Percentiles rank a stretch among this genome's conserved stretches.
Evolutionary conservation across 2,797 vertebrate species (phyloP).

Genomic region (Catharus ustulatus): DNA sequence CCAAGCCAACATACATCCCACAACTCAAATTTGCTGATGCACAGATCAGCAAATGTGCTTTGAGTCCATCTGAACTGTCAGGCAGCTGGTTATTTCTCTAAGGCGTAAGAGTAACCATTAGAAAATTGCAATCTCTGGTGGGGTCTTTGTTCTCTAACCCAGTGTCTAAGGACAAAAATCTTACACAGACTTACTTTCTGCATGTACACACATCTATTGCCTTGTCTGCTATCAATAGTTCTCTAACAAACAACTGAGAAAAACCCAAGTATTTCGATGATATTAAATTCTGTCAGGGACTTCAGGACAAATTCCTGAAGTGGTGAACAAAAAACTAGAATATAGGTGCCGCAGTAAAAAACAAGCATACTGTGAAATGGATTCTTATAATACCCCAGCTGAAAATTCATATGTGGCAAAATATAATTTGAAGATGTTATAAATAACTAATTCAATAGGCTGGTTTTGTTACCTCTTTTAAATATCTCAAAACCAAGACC

Average conservation of each 20-base stretch:
- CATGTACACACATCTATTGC: not conserved
- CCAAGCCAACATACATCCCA: rapidly evolving
- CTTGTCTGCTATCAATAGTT: not conserved
- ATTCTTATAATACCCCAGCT: not conserved
- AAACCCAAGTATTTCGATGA: not conserved
- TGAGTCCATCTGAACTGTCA: not conserved
- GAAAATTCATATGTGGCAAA: not conserved
- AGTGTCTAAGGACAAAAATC: not conserved
- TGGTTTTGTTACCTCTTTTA: not conserved
- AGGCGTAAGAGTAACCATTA: not conserved
- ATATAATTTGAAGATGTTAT: not conserved
- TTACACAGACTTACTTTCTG: not conserved
- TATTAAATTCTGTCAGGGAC: not conserved
- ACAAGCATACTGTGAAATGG: not conserved
- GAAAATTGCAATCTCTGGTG: not conserved
- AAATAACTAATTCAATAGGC: not conserved
- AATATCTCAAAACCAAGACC: not conserved
- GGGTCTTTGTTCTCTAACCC: not conserved
- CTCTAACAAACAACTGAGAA: not conserved
- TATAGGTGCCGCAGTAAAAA: not conserved
- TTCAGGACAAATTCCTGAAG: not conserved
- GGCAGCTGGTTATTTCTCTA: not conserved
- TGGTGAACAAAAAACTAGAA: not conserved
- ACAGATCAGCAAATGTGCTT: not conserved
- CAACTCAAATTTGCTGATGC: not conserved